A percentile compares a stretch with the other conserved stretches of the same genome.
Conservation (phyloP, 2,797 vertebrate genomes). For the Poeciliopsis turneri region DNA sequence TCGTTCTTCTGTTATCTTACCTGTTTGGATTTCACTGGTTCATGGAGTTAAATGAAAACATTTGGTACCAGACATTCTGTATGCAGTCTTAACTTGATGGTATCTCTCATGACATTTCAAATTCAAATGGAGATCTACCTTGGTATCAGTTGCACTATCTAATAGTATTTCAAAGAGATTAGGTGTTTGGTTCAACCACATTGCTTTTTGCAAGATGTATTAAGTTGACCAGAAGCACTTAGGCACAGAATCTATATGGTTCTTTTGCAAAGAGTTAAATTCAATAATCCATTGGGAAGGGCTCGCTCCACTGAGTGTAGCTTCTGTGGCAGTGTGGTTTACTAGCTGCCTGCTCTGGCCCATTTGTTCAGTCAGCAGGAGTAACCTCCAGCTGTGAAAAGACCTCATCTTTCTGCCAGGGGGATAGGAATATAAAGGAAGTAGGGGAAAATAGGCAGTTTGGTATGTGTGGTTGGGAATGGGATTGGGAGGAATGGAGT, state of each 20-base stretch:
- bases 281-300: constrained; percentile 22
- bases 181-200: neutral
- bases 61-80: neutral
- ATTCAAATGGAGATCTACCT: neutral
- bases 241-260: neutral
- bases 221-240: neutral
- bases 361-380: constrained; percentile 67
- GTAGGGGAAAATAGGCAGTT: constrained; percentile 28
- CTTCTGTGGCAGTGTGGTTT: constrained; percentile 26
- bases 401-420: constrained; percentile 51
- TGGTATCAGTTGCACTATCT: neutral
- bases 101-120: neutral
- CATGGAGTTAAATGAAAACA: neutral
- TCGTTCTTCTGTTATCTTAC: neutral
- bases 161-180: neutral
- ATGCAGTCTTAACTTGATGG: neutral
- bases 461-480: constrained; percentile 10
- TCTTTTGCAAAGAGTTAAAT: constrained; percentile 16
- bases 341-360: constrained; percentile 47
- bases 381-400: constrained; percentile 66
- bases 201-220: neutral
- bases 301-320: constrained; percentile 18
- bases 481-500: neutral
- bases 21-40: neutral
- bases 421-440: constrained; percentile 33